These are phyloP conservation scores for Dromiciops gliroides DNA, from an alignment of 2,113 vertebrate genomes.

Conservation along the genomic window DNA sequence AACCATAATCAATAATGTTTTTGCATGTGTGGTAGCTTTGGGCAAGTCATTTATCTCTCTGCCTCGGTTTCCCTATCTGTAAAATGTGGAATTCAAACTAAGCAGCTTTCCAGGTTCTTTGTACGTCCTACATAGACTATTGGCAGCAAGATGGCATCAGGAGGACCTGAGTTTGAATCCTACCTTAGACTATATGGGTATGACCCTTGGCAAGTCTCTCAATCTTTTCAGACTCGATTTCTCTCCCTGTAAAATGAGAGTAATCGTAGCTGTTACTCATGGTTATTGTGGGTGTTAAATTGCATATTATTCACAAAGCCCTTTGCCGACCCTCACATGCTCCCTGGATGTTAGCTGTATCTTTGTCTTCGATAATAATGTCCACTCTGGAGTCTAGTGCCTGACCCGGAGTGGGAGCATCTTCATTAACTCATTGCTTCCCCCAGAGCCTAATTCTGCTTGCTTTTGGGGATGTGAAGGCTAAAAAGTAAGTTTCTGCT, in stretches of 20 bases:
- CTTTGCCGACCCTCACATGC: too few species aligned
- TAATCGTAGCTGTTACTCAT: background rate
- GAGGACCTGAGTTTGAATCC: constrained; percentile 1
- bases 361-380: too few species aligned
- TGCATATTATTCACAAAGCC: background rate
- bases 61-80: background rate
- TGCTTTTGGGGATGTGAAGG: background rate
- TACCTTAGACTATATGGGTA: background rate
- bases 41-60: background rate
- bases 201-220: constrained; percentile 16
- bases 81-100: background rate
- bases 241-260: background rate
- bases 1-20: too few species aligned
- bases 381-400: too few species aligned
- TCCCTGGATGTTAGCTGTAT: background rate
- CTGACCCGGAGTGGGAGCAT: background rate
- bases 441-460: background rate
- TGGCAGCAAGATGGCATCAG: background rate
- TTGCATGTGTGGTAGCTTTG: too few species aligned
- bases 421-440: too few species aligned
- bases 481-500: background rate
- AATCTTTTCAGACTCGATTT: constrained; percentile 5
- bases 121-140: background rate
- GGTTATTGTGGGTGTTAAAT: background rate
- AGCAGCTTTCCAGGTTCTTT: background rate